A percentile compares a stretch with the other conserved stretches of the same genome.
These are phyloP conservation scores for Drosophila serrata DNA, from an alignment of 1,140 invertebrate species.

Conservation along the genomic window DNA sequence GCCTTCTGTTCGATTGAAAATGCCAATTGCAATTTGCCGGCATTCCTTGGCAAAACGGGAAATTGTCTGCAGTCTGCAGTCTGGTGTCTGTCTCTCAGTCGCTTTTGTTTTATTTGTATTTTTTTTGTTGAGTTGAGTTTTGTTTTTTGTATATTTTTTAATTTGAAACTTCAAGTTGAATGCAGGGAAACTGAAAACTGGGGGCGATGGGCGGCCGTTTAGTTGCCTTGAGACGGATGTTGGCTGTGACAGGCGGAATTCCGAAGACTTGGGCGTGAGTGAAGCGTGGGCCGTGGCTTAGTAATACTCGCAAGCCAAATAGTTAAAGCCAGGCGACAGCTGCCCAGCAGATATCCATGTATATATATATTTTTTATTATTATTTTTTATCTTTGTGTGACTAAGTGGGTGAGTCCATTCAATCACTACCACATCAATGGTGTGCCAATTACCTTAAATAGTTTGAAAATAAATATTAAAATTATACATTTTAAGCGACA, in stretches of 20 bases:
- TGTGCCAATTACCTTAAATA: slow-evolving; percentile 10
- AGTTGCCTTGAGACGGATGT: slow-evolving; percentile 73
- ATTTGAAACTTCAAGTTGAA: neutral
- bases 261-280: slow-evolving; percentile 66
- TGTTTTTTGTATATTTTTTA: neutral
- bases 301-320: slow-evolving; percentile 50
- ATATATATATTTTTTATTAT: neutral
- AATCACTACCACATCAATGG: slow-evolving; percentile 11
- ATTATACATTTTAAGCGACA: neutral
- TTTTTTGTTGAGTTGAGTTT: slow-evolving; percentile 11
- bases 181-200: slow-evolving; percentile 9
- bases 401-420: slow-evolving; percentile 29
- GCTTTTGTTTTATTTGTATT: slow-evolving; percentile 3
- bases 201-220: slow-evolving; percentile 14
- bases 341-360: slow-evolving; percentile 7
- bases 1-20: slow-evolving; percentile 24
- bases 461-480: slow-evolving; percentile 8
- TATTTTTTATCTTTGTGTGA: slow-evolving; percentile 12
- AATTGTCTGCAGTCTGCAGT: slow-evolving; percentile 55
- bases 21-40: slow-evolving; percentile 44
- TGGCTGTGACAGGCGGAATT: slow-evolving; percentile 69
- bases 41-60: slow-evolving; percentile 51
- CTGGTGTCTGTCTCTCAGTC: slow-evolving; percentile 8
- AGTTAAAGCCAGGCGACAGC: slow-evolving; percentile 27
- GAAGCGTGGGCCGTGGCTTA: slow-evolving; percentile 65